Percentiles rank a stretch among this genome's conserved stretches.
These are phyloP conservation scores for Xestia sexstrigata DNA, from an alignment of 2,888 invertebrate species.

Conservation along the genomic window DNA sequence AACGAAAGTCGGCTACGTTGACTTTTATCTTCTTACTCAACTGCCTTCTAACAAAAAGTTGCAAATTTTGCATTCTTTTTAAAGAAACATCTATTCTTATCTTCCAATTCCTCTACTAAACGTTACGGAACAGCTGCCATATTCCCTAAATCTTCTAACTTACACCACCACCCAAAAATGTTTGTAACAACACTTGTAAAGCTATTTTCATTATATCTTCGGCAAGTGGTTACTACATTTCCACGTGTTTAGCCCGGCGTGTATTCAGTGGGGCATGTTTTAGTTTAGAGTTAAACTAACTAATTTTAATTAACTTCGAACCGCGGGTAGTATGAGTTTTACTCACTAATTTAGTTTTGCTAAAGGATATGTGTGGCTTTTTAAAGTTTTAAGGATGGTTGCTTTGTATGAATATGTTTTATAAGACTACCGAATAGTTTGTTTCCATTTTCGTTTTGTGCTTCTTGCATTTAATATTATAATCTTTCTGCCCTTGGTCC, in stretches of 20 bases:
- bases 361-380: conserved; percentile 20
- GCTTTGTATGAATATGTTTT: background rate
- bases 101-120: background rate
- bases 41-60: too few relatives aligned
- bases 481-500: too few relatives aligned
- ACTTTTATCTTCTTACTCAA: too few relatives aligned
- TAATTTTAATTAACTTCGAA: conserved; percentile 68
- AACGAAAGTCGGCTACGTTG: too few relatives aligned
- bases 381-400: conserved; percentile 2
- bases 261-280: conserved; percentile 53
- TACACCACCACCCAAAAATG: conserved; percentile 51
- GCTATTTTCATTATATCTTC: conserved; percentile 75
- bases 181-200: conserved; percentile 74
- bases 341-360: conserved; percentile 41
- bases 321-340: conserved; percentile 48
- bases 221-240: conserved; percentile 71
- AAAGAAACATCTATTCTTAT: too few relatives aligned
- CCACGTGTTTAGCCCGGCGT: conserved; percentile 64
- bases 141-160: conserved; percentile 18
- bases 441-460: background rate
- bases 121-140: background rate
- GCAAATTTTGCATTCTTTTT: too few relatives aligned
- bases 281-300: conserved; percentile 53
- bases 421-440: background rate
- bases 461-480: background rate